Conservation (phyloP, 1,140 invertebrate genomes). For the Drosophila cardini region DNA sequence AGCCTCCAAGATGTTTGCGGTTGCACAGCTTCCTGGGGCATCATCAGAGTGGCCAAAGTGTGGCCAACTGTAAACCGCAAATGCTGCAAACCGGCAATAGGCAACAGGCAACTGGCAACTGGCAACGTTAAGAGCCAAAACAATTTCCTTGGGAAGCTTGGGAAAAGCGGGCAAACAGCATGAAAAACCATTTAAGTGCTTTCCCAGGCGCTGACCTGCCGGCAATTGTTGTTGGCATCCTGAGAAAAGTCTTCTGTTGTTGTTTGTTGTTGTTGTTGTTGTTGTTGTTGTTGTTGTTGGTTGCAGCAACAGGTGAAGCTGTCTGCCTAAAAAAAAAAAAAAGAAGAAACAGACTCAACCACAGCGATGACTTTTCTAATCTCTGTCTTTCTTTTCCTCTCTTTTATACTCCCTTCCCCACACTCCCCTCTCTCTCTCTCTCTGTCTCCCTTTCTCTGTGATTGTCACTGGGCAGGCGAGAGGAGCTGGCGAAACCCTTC, state of each 20-base stretch:
- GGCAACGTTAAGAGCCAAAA: constrained; percentile 19
- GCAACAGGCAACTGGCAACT: constrained; percentile 6
- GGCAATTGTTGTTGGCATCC: constrained; percentile 57
- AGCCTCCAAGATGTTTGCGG: constrained; percentile 45
- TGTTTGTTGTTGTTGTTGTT: constrained; percentile 1
- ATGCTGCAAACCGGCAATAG: constrained; percentile 41
- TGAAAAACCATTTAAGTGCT: constrained; percentile 81
- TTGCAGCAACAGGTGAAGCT: constrained; percentile 66
- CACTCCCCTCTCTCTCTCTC: background rate
- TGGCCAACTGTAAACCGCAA: constrained; percentile 54
- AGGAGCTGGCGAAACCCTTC: constrained; percentile 69
- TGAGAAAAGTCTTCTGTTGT: constrained; percentile 59
- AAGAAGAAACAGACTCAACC: constrained; percentile 21
- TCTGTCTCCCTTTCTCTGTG: background rate
- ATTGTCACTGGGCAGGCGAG: constrained; percentile 41
- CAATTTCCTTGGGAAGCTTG: constrained; percentile 79
- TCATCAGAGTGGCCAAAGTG: constrained; percentile 42
- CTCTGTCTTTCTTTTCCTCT: constrained; percentile 19
- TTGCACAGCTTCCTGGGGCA: constrained; percentile 69
- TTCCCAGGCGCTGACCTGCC: constrained; percentile 68
- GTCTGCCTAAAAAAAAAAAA: constrained; percentile 40
- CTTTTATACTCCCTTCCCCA: background rate
- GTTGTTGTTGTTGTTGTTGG: constrained; percentile 6
- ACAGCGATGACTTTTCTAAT: constrained; percentile 46
- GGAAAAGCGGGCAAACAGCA: constrained; percentile 66